Percentiles rank a stretch among this genome's conserved stretches.
Conservation (phyloP, 1,140 invertebrate species). For the Drosophila athabasca region DNA sequence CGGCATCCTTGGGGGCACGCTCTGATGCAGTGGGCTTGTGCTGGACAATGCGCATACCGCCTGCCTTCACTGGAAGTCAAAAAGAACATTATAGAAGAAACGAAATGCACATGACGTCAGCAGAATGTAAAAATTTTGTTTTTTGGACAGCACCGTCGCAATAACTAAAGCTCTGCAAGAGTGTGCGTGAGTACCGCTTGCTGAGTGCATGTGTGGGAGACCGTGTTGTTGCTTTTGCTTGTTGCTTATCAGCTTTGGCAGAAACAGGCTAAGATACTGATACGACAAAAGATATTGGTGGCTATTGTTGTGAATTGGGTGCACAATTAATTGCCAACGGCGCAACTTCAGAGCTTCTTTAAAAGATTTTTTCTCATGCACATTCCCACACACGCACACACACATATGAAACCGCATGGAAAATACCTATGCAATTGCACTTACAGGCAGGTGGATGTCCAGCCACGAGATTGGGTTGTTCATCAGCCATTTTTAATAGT, state of each 20-base stretch:
- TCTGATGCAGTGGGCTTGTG: slow-evolving; percentile 89
- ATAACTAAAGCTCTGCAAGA: slow-evolving; percentile 2
- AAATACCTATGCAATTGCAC: slow-evolving; percentile 33
- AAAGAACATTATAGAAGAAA: slow-evolving; percentile 13
- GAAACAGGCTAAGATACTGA: slow-evolving; percentile 50
- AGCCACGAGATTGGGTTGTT: slow-evolving; percentile 88
- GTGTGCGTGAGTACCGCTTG: background rate
- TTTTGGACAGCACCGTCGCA: slow-evolving; percentile 38
- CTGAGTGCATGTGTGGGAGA: slow-evolving; percentile 11
- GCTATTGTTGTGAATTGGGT: slow-evolving; percentile 34
- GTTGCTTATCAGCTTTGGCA: slow-evolving; percentile 60
- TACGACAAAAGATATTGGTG: slow-evolving; percentile 46
- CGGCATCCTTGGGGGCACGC: slow-evolving; percentile 86
- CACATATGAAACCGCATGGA: slow-evolving; percentile 4
- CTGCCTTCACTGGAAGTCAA: slow-evolving; percentile 91
- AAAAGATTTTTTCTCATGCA: slow-evolving; percentile 85
- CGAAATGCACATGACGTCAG: slow-evolving; percentile 57
- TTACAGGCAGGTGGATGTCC: slow-evolving; percentile 94
- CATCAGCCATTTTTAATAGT: slow-evolving; percentile 82
- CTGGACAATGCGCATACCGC: slow-evolving; percentile 95
- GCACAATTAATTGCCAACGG: slow-evolving; percentile 33
- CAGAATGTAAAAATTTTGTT: slow-evolving; percentile 18
- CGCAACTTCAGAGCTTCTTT: slow-evolving; percentile 5
- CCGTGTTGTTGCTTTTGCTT: slow-evolving; percentile 42
- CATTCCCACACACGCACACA: slow-evolving; percentile 15